Base-by-base conservation (phyloP, 2,888 invertebrate genomes). In the Watsonalla binaria region DNA sequence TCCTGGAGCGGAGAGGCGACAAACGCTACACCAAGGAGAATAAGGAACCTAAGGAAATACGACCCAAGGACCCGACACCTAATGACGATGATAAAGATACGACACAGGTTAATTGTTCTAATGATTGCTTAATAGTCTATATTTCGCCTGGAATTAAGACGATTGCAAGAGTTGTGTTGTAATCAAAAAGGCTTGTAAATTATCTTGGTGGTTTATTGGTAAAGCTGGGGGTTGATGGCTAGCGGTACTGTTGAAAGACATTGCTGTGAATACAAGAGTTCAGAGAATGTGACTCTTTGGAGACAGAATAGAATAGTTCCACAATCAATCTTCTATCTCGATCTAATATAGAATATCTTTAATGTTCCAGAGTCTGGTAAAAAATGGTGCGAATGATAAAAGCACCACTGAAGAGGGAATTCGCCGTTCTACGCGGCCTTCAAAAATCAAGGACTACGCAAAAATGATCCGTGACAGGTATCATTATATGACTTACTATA, bases 381-480 rank as follows among this genome's bases (percentile, higher is more conserved):
- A 86, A 61, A 89, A 88, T 57, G 87, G 85, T 15, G 64, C 72
- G 0, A 72, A 47, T 35, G 84, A 82, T 0, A 80, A 77, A 56
- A 66, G 46, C 46, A 58, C 53, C 34, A 45, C 70, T 0, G 89
- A 88, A 37, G 86, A 86, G 5, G 69, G 70, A 0, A 74, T 92
- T 2, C 84, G 92, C 11, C 80, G 92, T 0, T 92, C 92, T 0
- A 84, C 88, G 33, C 78, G 92, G 24, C 86, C 87, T 0, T 86
- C 84, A 0, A 92, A 92, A 70, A 85, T 92, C 7, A 92, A 90
- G 70, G 91, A 92, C 66, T 93, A 92, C 63, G 92, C 92, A 0
- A 92, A 92, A 68, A 92, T 92, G 86, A 83, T 93, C 13, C 88
- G 91, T 42, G 82, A 86, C 60, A 80, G 84, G 90, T 79, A 86